A percentile compares a stretch with the other conserved stretches of the same genome.
Evolutionary conservation across 1,140 invertebrate genomes (phyloP).

Genomic region (Protaetia brevitarsis): DNA sequence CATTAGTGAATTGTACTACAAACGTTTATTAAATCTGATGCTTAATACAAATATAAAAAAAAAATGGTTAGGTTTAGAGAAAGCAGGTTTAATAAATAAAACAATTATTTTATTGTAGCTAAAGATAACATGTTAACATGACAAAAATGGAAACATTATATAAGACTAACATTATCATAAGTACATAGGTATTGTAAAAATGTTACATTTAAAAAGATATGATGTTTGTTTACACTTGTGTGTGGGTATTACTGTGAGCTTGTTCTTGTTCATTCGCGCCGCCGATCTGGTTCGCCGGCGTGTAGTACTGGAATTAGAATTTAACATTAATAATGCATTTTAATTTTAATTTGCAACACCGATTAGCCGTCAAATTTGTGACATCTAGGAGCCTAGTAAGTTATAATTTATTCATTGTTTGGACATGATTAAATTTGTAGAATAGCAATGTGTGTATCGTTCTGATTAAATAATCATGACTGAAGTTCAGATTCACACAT

Average conservation of each 20-base stretch:
- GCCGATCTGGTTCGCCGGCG: constrained; percentile 68
- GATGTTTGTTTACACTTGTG: constrained; percentile 59
- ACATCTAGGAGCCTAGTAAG: not conserved
- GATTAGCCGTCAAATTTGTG: not conserved
- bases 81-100: not conserved
- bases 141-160: constrained; percentile 29
- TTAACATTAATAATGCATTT: not conserved
- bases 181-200: constrained; percentile 33
- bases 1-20: too few species aligned
- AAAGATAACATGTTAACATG: constrained; percentile 29
- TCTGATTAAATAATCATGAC: too few species aligned
- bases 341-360: not conserved
- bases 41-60: too few species aligned
- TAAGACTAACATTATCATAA: constrained; percentile 31
- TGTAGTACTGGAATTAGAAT: constrained; percentile 67
- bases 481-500: too few species aligned
- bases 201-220: constrained; percentile 33
- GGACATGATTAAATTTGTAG: not conserved
- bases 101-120: not conserved
- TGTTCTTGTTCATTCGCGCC: constrained; percentile 64
- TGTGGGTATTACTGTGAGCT: constrained; percentile 74
- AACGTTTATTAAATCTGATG: too few species aligned
- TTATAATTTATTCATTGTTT: not conserved
- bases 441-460: not conserved
- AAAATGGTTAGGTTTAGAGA: not conserved